Conservation (phyloP, 2,888 invertebrate genomes). For the Dryomyza anilis region DNA sequence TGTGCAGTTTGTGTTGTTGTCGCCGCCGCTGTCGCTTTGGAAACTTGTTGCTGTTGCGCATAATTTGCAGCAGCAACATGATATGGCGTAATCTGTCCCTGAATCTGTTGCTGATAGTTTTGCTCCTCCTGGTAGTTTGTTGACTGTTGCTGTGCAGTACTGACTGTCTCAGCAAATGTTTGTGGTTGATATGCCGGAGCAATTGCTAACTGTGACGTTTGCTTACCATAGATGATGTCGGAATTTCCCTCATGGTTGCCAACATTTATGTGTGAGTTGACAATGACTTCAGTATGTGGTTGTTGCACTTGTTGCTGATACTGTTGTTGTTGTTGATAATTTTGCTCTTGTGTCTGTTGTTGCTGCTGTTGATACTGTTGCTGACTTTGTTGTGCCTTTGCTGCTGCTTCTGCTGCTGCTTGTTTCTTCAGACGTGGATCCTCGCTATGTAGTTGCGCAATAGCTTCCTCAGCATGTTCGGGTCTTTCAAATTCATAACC, state of each 20-base stretch:
- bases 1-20: neutral
- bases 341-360: conserved; percentile 30
- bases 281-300: conserved; percentile 28
- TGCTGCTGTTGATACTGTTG: conserved; percentile 38
- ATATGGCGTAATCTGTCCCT: too few species aligned
- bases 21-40: too few species aligned
- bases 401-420: conserved; percentile 39
- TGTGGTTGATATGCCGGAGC: too few species aligned
- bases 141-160: too few species aligned
- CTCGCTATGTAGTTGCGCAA: conserved; percentile 46
- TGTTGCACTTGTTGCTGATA: conserved; percentile 23
- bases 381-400: conserved; percentile 38
- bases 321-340: conserved; percentile 30
- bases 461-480: conserved; percentile 41
- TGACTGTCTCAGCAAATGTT: too few species aligned
- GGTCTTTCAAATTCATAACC: conserved; percentile 50
- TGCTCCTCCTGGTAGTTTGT: conserved; percentile 24
- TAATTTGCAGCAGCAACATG: too few species aligned
- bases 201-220: neutral
- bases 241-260: neutral
- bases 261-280: conserved; percentile 32
- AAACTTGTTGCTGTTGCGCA: conserved; percentile 2
- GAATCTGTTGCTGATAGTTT: conserved; percentile 8
- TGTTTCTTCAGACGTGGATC: too few species aligned
- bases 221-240: conserved; percentile 5